phyloP scores from a whole-genome alignment of 2,113 vertebrate species.

The Neodon shergylaensis region DNA sequence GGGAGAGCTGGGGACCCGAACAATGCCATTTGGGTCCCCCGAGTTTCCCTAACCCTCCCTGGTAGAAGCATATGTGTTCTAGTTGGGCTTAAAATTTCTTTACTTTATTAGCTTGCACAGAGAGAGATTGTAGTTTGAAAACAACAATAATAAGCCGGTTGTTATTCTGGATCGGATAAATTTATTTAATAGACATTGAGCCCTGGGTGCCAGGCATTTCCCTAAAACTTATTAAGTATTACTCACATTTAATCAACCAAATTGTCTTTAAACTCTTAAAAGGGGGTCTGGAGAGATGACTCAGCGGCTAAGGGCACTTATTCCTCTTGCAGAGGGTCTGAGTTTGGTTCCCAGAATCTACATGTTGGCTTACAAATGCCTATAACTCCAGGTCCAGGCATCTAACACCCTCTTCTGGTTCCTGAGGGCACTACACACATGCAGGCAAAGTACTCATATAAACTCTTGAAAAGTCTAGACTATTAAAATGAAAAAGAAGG shows the following conservation, averaged over 20 bases:
- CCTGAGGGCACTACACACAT: background rate
- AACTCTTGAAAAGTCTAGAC: background rate
- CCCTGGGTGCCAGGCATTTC: background rate
- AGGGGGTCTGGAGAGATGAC: background rate
- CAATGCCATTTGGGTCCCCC: rapidly evolving
- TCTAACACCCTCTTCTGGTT: background rate
- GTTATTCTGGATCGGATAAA: background rate
- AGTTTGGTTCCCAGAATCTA: background rate
- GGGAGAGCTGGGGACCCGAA: no score
- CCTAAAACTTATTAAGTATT: background rate
- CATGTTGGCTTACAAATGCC: background rate
- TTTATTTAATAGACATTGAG: background rate
- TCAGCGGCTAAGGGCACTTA: background rate
- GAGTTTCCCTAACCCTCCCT: rapidly evolving
- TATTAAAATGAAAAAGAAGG: background rate
- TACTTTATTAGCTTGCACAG: background rate
- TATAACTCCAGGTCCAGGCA: background rate
- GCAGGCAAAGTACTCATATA: background rate
- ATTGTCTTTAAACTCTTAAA: constrained; percentile 32
- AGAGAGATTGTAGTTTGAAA: background rate
- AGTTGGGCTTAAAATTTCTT: background rate
- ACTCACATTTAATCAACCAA: background rate
- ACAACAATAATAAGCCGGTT: background rate
- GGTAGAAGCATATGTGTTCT: background rate
- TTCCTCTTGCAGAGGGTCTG: background rate